Evolutionary conservation across 2,888 invertebrate genomes (phyloP), one percentile per base, ranked within the genome.

Genomic region (Brenthis daphne): DNA sequence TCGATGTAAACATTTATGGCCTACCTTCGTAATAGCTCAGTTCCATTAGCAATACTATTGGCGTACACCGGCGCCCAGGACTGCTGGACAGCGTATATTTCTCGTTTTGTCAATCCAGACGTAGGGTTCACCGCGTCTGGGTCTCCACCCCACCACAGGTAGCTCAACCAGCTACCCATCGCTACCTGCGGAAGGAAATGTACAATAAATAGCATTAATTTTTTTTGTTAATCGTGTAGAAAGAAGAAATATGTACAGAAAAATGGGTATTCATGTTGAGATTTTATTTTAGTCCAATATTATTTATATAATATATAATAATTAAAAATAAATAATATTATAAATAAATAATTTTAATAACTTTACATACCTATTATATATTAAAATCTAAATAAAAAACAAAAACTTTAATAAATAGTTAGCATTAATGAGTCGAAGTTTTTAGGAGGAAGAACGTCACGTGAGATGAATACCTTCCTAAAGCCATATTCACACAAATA

Each of bases 91-190:
- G 84, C 80, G 75, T 85, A 77, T 43, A 90, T 77, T 70, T 91
- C 89, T 4, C 89, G 77, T 61, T 76, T 79, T 24, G 87, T 83
- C 47, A 91, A 82, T 0, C 89, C 89, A 0, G 90, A 88, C 1
- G 82, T 65, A 0, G 86, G 81, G 72, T 88, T 81, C 50, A 78
- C 81, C 43, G 70, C 79, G 76, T 91, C 90, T 6, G 90, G 90
- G 77, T 89, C 84, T 2, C 87, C 87, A 11, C 89, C 88, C 85
- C 89, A 89, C 91, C 90, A 91, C 56, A 92, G 73, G 76, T 87
- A 87, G 79, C 88, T 91, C 72, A 92, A 73, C 87, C 88, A 87
- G 64, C 86, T 79, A 67, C 92, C 92, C 92, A 93, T 93, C 71
- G 77, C 79, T 51, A 77, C 73, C 89, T 89, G 80, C 63, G 71